Evolutionary conservation across 2,113 vertebrate species (phyloP).

Genomic region (Aix galericulata): DNA sequence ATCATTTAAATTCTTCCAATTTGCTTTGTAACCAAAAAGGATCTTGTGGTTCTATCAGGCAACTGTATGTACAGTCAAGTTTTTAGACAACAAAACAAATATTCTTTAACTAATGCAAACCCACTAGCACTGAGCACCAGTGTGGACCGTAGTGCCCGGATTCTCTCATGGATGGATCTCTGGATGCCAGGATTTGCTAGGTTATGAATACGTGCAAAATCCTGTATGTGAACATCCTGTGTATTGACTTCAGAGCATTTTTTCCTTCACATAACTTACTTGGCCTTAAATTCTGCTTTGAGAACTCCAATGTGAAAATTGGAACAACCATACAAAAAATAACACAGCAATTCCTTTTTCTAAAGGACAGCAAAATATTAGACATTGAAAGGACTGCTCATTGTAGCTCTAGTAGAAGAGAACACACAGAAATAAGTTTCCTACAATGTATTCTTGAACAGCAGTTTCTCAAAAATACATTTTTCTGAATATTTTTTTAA

Average conservation of each 20-base stretch:
- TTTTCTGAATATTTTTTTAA: neutral
- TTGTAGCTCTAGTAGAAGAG: neutral
- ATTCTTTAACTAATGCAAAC: neutral
- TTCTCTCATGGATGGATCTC: too few relatives aligned
- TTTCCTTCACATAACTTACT: rapidly evolving
- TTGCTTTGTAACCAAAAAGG: neutral
- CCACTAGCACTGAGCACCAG: rapidly evolving
- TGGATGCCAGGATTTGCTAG: neutral
- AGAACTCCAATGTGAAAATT: neutral
- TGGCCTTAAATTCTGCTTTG: neutral
- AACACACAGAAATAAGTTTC: neutral
- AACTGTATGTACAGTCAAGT: neutral
- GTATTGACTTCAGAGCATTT: neutral
- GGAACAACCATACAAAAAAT: neutral
- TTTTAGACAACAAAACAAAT: neutral
- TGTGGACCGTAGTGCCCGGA: neutral
- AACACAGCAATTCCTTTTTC: neutral
- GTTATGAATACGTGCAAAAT: neutral
- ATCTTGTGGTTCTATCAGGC: neutral
- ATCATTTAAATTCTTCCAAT: neutral
- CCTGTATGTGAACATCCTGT: neutral
- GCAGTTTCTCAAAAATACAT: neutral
- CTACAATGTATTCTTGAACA: neutral
- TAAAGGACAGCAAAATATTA: neutral
- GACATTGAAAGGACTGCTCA: neutral